These are phyloP conservation scores for Lasioglossum zephyrum DNA, from an alignment of 2,888 invertebrate genomes.

Conservation along the genomic window DNA sequence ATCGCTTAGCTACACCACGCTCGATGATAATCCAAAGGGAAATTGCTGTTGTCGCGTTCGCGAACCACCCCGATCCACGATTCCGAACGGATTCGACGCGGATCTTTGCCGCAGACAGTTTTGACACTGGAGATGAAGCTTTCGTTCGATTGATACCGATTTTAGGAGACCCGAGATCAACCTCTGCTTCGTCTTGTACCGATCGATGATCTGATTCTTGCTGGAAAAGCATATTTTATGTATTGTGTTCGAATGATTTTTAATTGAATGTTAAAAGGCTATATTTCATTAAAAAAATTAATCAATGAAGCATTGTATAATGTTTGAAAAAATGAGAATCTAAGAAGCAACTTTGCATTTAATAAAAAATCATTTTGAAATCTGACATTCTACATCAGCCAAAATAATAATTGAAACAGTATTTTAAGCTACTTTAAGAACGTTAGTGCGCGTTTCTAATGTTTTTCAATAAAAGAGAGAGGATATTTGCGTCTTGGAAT, in stretches of 20 bases:
- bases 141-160: not conserved
- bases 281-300: not conserved
- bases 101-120: not conserved
- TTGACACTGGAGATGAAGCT: not conserved
- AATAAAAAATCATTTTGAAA: not conserved
- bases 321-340: not conserved
- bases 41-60: constrained; percentile 42
- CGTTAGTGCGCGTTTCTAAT: not conserved
- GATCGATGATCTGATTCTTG: not conserved
- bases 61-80: not conserved
- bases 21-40: constrained; percentile 50
- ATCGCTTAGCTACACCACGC: constrained; percentile 54
- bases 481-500: not conserved
- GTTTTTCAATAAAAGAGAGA: not conserved
- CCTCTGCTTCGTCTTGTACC: not conserved
- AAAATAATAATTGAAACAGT: too few relatives aligned
- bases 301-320: not conserved
- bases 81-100: not conserved
- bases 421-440: not conserved
- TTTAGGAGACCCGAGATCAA: not conserved
- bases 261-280: not conserved
- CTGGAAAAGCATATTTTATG: not conserved
- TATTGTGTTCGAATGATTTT: not conserved
- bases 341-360: not conserved
- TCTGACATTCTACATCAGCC: too few relatives aligned